phyloP scores from a whole-genome alignment of 2,888 invertebrate species.

The Onthophagus sagittarius region DNA sequence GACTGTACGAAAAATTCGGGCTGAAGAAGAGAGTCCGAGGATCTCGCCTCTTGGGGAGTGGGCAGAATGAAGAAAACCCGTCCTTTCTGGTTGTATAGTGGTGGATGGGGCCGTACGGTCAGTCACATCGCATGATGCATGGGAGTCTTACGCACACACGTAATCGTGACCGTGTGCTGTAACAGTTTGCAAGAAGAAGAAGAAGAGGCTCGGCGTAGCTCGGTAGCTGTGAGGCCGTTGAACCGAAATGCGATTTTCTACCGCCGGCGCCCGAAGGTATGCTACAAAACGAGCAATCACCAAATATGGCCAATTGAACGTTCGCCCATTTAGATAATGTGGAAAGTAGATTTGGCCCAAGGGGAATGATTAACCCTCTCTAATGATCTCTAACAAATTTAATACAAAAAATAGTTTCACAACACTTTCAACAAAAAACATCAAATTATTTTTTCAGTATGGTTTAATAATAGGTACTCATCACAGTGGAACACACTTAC shows the following conservation, averaged over 20 bases:
- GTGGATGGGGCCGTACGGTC: slow-evolving; percentile 34
- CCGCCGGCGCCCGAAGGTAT: not conserved
- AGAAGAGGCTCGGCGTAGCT: not conserved
- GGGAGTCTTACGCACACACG: slow-evolving; percentile 12
- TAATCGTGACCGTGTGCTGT: not conserved
- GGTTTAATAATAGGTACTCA: not conserved
- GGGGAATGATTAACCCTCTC: not conserved
- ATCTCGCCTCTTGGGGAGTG: slow-evolving; percentile 25
- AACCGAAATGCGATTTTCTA: not conserved
- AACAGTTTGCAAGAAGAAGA: not conserved
- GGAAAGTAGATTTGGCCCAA: not conserved
- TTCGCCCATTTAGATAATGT: not conserved
- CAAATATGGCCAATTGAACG: not conserved
- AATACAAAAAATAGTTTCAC: not conserved
- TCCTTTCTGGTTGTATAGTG: slow-evolving; percentile 23
- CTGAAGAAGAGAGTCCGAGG: not conserved
- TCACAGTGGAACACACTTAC: not conserved
- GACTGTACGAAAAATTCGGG: slow-evolving; percentile 13
- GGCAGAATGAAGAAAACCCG: slow-evolving; percentile 30
- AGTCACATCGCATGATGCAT: slow-evolving; percentile 31
- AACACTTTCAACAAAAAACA: not conserved
- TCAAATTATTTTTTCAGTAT: not conserved
- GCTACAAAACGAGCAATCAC: not conserved
- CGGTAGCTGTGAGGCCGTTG: not conserved
- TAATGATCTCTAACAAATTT: not conserved